Evolutionary conservation across 2,113 vertebrate species (phyloP).

Genomic region (Globicephala melas): DNA sequence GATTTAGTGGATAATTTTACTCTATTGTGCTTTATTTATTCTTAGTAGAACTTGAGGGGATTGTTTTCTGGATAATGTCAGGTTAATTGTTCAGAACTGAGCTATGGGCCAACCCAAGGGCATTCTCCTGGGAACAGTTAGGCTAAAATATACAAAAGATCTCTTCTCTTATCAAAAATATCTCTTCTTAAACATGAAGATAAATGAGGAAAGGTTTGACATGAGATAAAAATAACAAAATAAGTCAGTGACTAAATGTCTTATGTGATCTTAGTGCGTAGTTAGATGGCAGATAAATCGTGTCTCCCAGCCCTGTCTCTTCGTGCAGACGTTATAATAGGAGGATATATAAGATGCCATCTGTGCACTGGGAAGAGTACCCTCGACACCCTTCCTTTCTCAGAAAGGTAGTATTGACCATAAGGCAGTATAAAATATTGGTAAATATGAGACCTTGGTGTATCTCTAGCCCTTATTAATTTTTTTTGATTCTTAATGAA

Average conservation of each 20-base stretch:
- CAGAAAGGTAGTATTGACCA: not conserved
- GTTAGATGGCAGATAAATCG: not conserved
- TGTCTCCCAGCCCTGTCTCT: not conserved
- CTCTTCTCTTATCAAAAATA: constrained; percentile 69
- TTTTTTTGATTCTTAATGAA: not conserved
- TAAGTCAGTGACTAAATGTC: not conserved
- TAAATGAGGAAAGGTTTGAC: constrained; percentile 48
- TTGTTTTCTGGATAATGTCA: constrained; percentile 83
- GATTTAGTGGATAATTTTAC: constrained; percentile 80
- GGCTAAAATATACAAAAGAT: constrained; percentile 52
- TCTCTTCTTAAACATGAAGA: constrained; percentile 62
- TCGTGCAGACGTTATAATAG: not conserved
- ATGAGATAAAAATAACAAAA: constrained; percentile 55
- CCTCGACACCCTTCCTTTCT: not conserved
- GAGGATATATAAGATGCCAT: not conserved
- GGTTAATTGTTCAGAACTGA: constrained; percentile 76
- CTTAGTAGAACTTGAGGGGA: constrained; percentile 76
- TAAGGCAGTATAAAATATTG: not conserved
- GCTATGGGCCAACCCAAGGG: constrained; percentile 56
- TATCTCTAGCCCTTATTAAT: not conserved
- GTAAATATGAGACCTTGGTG: not conserved
- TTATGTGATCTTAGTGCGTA: not conserved
- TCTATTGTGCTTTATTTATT: constrained; percentile 83
- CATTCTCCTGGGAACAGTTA: constrained; percentile 66
- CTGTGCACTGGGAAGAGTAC: not conserved